Base-by-base conservation (phyloP, 2,888 invertebrate species). In the Toxonevra muliebris region DNA sequence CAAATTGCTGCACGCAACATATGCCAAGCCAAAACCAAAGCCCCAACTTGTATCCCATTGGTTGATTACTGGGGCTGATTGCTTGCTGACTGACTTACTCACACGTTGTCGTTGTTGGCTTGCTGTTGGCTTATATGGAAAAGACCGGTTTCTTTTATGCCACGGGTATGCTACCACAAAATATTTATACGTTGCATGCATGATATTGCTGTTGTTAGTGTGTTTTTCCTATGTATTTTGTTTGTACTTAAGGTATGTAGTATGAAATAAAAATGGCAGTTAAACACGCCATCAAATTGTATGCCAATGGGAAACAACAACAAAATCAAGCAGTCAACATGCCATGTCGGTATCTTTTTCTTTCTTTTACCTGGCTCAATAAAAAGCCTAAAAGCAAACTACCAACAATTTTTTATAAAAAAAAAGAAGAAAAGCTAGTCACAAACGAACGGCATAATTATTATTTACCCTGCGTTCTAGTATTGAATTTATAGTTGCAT, bases 251-350 rank as follows among this genome's bases (percentile, higher is more conserved):
- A 48, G 48, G 13, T 15, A 17, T 19, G 53, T 11, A 53, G 19
- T 11, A n/a, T 8, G 19, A 19, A 3, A 53, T 11, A 53, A 72
- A 72, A 69, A 72, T 72, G 72, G 71, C 70, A 54, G 50, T 48
- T 13, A 48, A 70, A 63, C 62, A 68, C 63, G 64, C 59, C 65
- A 70, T 17, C 42, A 11, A n/a, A 7, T 15, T 17, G 19, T 17
- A 53, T 48, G 9, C 48, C 48, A 48, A 9, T 48, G 19, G 19
- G 53, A n/a, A 19, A 11, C 9, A 4, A 17, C 17, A 52, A 1
- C 53, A 52, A 12, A 52, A 15, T 52, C n/a, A 52, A 52, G 53
- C 53, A 12, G 17, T n/a, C n/a, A n/a, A n/a, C 53, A 52, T 15
- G 53, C 53, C 15, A 53, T 53, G 53, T 53, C 53, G 53, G 53